Conservation (phyloP, 2,797 vertebrate genomes). For the Acipenser oxyrinchus region DNA sequence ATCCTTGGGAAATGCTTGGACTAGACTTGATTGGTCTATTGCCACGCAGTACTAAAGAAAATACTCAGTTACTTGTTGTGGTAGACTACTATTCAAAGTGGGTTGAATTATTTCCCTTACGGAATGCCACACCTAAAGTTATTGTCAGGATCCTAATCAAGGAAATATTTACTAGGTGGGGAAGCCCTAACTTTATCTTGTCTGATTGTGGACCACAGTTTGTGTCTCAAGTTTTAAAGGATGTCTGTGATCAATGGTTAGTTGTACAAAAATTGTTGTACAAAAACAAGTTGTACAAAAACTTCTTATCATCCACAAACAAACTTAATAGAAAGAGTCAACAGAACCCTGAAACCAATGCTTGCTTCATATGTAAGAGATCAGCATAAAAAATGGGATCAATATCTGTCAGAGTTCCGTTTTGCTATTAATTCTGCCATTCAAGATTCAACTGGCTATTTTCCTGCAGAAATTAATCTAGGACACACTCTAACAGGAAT, state of each 20-base stretch:
- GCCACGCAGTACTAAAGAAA: not conserved
- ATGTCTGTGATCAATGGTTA: not conserved
- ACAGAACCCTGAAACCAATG: not conserved
- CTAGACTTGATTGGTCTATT: no score
- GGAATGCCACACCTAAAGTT: not conserved
- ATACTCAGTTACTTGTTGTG: not conserved
- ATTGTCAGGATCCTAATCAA: not conserved
- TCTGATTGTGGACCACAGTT: not conserved
- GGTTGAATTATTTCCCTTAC: not conserved
- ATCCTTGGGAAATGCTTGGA: no score
- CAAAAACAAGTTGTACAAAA: no score
- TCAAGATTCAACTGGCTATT: not conserved
- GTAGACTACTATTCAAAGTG: not conserved
- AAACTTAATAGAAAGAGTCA: not conserved
- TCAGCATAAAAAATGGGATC: not conserved
- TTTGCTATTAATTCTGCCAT: not conserved
- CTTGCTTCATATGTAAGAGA: not conserved
- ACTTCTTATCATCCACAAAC: no score
- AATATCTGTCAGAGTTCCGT: not conserved
- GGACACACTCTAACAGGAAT: not conserved
- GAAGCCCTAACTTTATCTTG: not conserved
- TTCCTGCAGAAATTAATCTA: not conserved
- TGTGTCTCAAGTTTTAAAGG: not conserved
- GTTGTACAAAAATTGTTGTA: not conserved
- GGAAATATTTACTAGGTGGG: not conserved